Base-by-base conservation (phyloP, 2,113 vertebrate genomes). In the Heteronetta atricapilla region DNA sequence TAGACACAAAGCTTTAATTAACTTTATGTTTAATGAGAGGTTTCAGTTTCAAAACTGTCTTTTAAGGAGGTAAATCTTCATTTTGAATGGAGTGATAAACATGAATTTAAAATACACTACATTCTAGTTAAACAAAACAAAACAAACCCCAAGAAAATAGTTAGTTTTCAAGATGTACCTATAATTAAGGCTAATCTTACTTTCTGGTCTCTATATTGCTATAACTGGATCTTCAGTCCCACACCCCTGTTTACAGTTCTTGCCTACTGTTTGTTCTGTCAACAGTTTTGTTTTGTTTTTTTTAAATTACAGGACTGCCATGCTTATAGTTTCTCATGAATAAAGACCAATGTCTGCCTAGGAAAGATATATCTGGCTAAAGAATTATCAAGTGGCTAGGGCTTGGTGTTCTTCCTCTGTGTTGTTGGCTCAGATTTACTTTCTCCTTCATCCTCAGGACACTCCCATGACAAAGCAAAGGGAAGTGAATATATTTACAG, bases 141-240 rank as follows among this genome's bases (percentile, higher is more conserved):
- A 14, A 1, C 0, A 15, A 3, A 89, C 58, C 4, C 63, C 29
- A 63, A 79, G 42, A 85, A 88, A n/a, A 23, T 8, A 75, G 46
- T 40, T 90, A 5, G 7, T 85, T 69, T 75, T 88, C 18, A 66
- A 89, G 40, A 78, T 58, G 10, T 38, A n/a, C 53, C 62, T 55
- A 79, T 86, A 96, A 94, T 90, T 76, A 88, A 82, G 81, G 28
- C 6, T 84, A 86, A 84, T 76, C 88, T 95, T 92, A 53, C 60
- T 58, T 91, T 94, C 62, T 91, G 48, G 48, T 88, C 33, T 91
- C 29, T 81, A 8, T 52, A 36, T 50, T 74, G 11, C 63, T 94
- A 82, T 64, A 94, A 91, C 53, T 82, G 70, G 42, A 67, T 36
- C 34, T 95, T 85, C 67, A 63, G 58, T 68, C 67, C 66, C 79